Evolutionary conservation across 2,888 invertebrate genomes (phyloP).

Genomic region (Congeria kusceri): DNA sequence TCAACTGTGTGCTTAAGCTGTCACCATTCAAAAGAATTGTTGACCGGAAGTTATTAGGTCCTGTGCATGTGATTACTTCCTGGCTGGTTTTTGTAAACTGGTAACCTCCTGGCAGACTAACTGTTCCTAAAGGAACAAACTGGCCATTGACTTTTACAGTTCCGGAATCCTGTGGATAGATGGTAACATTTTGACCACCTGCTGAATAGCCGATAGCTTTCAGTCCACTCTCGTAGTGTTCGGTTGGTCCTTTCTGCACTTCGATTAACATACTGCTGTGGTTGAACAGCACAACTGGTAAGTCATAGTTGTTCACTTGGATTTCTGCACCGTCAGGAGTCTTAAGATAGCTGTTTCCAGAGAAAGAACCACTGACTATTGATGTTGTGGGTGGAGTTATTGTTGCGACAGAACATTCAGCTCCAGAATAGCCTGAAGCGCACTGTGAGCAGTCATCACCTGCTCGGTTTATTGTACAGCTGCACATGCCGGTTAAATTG

Average conservation of each 20-base stretch:
- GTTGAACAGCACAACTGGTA: constrained; percentile 33
- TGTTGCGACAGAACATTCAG: constrained; percentile 61
- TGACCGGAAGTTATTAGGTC: constrained; percentile 33
- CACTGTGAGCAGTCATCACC: constrained; percentile 66
- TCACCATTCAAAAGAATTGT: constrained; percentile 20
- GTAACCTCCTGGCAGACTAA: constrained; percentile 27
- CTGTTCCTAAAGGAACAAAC: constrained; percentile 10
- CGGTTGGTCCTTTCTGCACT: constrained; percentile 43
- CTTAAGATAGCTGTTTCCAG: constrained; percentile 63
- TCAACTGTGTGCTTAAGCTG: constrained; percentile 2
- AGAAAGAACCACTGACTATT: constrained; percentile 46
- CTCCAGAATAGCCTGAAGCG: constrained; percentile 63
- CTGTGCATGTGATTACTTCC: constrained; percentile 17
- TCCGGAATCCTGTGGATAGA: constrained; percentile 40
- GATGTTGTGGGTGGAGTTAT: constrained; percentile 29
- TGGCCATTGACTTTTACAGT: constrained; percentile 40
- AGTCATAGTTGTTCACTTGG: constrained; percentile 46
- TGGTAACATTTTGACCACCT: constrained; percentile 26
- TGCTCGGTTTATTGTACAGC: constrained; percentile 61
- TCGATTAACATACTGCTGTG: constrained; percentile 36
- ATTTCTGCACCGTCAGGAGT: constrained; percentile 71
- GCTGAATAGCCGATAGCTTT: constrained; percentile 30
- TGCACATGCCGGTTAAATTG: constrained; percentile 62
- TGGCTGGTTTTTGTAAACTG: constrained; percentile 12
- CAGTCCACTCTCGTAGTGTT: constrained; percentile 34